Evolutionary conservation across 2,113 vertebrate species (phyloP).

Genomic region (Phalacrocorax carbo): DNA sequence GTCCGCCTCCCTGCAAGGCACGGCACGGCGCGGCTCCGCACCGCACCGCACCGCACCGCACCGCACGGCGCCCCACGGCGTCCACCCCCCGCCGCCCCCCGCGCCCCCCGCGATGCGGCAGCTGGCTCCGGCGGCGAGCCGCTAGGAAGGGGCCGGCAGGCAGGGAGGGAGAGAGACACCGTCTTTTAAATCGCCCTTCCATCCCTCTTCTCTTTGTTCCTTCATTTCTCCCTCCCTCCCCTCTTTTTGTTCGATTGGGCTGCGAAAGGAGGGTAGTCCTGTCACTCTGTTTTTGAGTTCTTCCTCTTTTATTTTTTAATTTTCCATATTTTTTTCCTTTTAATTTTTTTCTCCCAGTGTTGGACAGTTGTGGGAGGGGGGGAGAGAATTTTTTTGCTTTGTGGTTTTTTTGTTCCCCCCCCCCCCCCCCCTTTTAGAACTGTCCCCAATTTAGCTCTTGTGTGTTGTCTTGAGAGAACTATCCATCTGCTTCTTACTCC

Average conservation of each 20-base stretch:
- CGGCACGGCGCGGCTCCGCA: too few relatives aligned
- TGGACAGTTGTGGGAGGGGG: conserved; percentile 65
- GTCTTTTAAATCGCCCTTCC: conserved; percentile 67
- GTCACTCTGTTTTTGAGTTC: conserved; percentile 55
- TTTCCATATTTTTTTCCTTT: not conserved
- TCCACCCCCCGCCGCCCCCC: conserved; percentile 74
- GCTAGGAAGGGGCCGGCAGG: conserved; percentile 79
- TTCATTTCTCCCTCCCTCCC: conserved; percentile 69
- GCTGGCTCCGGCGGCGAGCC: conserved; percentile 82
- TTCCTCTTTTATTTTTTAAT: conserved; percentile 4
- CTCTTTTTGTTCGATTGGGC: conserved; percentile 62
- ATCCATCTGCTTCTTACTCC: conserved; percentile 68
- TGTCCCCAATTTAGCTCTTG: conserved; percentile 68
- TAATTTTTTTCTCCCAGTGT: not conserved
- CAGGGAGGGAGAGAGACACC: conserved; percentile 65
- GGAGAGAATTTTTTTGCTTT: not conserved
- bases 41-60: not conserved
- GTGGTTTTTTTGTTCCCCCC: not conserved
- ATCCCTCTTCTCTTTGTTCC: conserved; percentile 75
- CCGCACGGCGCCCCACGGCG: conserved; percentile 61
- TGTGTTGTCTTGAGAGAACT: conserved; percentile 73
- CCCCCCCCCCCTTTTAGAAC: conserved; percentile 41
- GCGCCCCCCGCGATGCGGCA: conserved; percentile 86
- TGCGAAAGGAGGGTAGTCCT: conserved; percentile 38
- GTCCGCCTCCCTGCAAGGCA: too few relatives aligned